Conservation (phyloP, 2,888 invertebrate species). For the Cephus spinipes region DNA sequence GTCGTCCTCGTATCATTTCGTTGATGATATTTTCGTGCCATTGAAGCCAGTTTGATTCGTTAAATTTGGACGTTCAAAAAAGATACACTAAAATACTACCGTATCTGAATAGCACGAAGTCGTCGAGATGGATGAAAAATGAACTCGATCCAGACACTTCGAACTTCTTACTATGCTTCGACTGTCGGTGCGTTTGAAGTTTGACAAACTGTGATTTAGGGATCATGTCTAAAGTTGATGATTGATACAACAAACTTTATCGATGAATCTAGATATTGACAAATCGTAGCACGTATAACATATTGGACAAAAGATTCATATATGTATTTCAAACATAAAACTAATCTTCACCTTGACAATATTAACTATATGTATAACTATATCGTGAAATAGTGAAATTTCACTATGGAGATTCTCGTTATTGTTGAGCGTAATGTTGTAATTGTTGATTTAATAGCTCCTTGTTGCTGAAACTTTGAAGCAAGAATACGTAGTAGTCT, state of each 20-base stretch:
- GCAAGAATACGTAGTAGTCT: neutral
- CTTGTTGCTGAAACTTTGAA: neutral
- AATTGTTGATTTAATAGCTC: neutral
- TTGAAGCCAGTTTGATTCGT: neutral
- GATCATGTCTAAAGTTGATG: neutral
- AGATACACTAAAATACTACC: neutral
- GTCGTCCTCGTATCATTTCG: neutral
- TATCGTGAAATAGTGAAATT: neutral
- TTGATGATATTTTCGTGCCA: neutral
- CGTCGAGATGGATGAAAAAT: neutral
- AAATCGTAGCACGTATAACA: neutral
- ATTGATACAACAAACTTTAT: neutral
- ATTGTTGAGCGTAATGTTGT: neutral
- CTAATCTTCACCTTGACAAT: too few species aligned
- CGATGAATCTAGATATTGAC: neutral
- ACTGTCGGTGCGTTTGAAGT: neutral
- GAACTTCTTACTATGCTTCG: neutral
- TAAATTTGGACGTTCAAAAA: neutral
- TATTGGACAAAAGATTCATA: too few species aligned
- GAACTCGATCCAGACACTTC: neutral
- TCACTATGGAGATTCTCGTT: neutral
- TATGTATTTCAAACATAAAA: too few species aligned
- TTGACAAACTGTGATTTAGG: neutral
- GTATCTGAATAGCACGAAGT: neutral
- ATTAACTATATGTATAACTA: neutral